Evolutionary conservation across 1,140 invertebrate genomes (phyloP).

Genomic region (Yoshiicerus persimilis): DNA sequence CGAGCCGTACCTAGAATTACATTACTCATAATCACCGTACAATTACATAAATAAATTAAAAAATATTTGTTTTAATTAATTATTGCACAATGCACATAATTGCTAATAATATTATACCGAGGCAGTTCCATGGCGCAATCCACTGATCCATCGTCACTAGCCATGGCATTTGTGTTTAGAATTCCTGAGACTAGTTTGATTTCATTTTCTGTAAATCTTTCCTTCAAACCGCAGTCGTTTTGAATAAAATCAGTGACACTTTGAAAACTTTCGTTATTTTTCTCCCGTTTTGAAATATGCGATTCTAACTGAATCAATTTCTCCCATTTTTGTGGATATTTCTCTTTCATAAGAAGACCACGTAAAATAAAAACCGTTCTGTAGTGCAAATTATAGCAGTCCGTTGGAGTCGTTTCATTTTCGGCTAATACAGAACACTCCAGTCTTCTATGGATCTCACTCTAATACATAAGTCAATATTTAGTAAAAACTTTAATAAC

Average conservation of each 20-base stretch:
- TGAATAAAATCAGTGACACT: conserved; percentile 15
- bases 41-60: neutral
- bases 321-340: conserved; percentile 62
- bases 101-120: conserved; percentile 59
- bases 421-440: conserved; percentile 22
- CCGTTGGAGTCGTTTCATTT: neutral
- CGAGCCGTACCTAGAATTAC: conserved; percentile 12
- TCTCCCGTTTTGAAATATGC: conserved; percentile 61
- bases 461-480: neutral
- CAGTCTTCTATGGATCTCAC: neutral
- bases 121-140: neutral
- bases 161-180: conserved; percentile 35
- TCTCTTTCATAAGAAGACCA: conserved; percentile 65
- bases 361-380: conserved; percentile 58
- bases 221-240: conserved; percentile 7
- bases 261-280: neutral
- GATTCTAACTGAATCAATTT: conserved; percentile 65
- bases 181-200: conserved; percentile 51
- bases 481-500: neutral
- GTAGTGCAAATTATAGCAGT: conserved; percentile 60
- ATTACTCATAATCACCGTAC: conserved; percentile 44
- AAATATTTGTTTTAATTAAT: conserved; percentile 63
- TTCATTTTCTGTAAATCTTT: conserved; percentile 60
- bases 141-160: conserved; percentile 35
- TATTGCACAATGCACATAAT: conserved; percentile 58